Evolutionary conservation across 2,113 vertebrate genomes (phyloP).

Genomic region (Paradoxurus hermaphroditus): DNA sequence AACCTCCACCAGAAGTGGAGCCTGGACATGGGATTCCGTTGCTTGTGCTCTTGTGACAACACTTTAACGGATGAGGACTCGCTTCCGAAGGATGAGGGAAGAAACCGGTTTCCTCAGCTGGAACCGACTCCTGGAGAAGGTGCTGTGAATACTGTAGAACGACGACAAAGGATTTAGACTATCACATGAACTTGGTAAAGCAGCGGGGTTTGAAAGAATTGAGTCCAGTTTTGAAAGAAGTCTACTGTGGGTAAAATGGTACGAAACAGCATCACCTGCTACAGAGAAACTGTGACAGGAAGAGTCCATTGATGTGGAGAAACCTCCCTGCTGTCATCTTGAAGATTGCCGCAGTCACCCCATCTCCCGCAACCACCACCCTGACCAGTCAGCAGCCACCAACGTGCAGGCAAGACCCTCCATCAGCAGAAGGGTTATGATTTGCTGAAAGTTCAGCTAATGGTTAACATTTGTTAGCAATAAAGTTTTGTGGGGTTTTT

Average conservation of each 20-base stretch:
- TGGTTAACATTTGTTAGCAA: not conserved
- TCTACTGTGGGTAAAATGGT: not conserved
- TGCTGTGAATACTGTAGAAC: no score
- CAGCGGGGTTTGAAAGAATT: not conserved
- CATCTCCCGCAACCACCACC: not conserved
- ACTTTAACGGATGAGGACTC: no score
- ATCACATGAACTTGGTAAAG: no score
- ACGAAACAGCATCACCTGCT: not conserved
- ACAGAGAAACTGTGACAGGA: not conserved
- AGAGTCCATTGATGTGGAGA: not conserved
- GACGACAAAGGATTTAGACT: no score
- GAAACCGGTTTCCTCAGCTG: no score
- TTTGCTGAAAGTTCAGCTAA: not conserved
- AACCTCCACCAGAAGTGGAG: no score
- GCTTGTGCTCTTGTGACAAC: no score
- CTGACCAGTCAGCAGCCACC: not conserved
- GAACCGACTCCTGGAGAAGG: no score
- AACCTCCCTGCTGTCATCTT: not conserved
- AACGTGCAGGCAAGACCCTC: not conserved
- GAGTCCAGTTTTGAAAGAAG: not conserved
- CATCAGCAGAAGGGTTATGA: not conserved
- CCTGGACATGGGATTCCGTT: no score
- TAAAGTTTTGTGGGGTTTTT: not conserved
- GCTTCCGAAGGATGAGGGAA: no score
- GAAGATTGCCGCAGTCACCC: not conserved